These are phyloP conservation scores for Barypeithes pellucidus DNA, from an alignment of 2,888 invertebrate genomes.

Conservation along the genomic window DNA sequence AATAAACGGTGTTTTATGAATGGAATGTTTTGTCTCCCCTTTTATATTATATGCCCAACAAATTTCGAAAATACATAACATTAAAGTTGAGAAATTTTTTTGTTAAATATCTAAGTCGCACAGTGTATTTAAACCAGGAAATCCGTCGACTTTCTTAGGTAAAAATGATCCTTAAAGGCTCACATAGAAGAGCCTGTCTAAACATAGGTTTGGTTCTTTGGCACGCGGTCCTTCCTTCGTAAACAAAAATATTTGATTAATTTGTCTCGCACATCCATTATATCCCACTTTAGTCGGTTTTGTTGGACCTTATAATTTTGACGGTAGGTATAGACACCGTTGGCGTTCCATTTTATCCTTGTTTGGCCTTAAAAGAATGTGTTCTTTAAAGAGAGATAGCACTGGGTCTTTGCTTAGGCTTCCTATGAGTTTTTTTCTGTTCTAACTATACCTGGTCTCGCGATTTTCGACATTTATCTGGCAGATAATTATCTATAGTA, in stretches of 20 bases:
- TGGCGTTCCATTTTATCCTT: constrained; percentile 1
- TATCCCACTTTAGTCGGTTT: constrained; percentile 26
- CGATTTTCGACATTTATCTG: neutral
- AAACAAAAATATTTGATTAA: constrained; percentile 43
- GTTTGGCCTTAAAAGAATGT: neutral
- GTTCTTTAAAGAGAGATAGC: neutral
- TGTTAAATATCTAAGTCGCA: too few species aligned
- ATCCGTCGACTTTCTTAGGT: too few species aligned
- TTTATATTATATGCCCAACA: too few species aligned
- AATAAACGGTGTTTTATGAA: too few species aligned
- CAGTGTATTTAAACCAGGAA: too few species aligned
- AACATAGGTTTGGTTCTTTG: constrained; percentile 5
- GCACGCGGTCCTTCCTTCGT: neutral
- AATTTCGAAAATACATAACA: too few species aligned
- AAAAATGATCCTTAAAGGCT: too few species aligned
- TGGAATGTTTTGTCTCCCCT: too few species aligned
- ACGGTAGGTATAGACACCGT: constrained; percentile 12
- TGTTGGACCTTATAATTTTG: constrained; percentile 38
- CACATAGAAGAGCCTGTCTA: too few species aligned
- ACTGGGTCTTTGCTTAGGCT: neutral
- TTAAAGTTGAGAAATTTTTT: too few species aligned
- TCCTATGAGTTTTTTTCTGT: neutral
- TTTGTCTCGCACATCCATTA: constrained; percentile 35
- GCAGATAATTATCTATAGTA: neutral
- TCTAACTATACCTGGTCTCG: constrained; percentile 7